Evolutionary conservation across 2,888 invertebrate species (phyloP).

Genomic region (Philopedon plagiatum): DNA sequence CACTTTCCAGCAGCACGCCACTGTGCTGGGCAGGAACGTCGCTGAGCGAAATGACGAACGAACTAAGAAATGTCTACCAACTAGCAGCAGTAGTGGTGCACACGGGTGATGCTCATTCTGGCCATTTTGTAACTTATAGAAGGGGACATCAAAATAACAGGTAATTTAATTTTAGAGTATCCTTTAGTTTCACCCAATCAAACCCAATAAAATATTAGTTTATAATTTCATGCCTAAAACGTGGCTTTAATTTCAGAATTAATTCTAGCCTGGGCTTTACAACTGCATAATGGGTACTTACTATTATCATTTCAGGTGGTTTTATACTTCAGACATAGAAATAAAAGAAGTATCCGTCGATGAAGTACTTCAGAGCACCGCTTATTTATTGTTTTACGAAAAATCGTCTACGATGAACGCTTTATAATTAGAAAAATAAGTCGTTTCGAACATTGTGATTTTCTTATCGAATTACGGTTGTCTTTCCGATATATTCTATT

Average conservation of each 20-base stretch:
- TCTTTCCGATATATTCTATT: not conserved
- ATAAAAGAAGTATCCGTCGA: constrained; percentile 86
- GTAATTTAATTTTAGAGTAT: constrained; percentile 58
- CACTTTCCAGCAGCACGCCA: constrained; percentile 70
- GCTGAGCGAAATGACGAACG: constrained; percentile 65
- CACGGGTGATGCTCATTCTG: constrained; percentile 89
- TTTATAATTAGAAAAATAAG: constrained; percentile 35
- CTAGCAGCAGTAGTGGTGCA: constrained; percentile 91
- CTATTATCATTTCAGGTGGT: constrained; percentile 76
- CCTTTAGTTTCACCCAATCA: no score
- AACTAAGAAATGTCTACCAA: constrained; percentile 78
- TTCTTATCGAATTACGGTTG: constrained; percentile 6
- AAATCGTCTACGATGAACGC: constrained; percentile 64
- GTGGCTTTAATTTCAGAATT: no score
- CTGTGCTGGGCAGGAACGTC: constrained; percentile 64
- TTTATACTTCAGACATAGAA: constrained; percentile 87
- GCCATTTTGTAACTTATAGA: constrained; percentile 96
- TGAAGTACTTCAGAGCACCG: constrained; percentile 87
- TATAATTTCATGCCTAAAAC: no score
- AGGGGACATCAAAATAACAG: constrained; percentile 74
- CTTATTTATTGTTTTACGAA: constrained; percentile 96
- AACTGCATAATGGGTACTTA: no score
- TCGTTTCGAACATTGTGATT: constrained; percentile 17
- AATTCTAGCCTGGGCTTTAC: no score
- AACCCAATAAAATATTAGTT: no score